These are phyloP conservation scores for Heliopora coerulea DNA, from an alignment of 92 coral and sea anemone species.

Conservation along the genomic window DNA sequence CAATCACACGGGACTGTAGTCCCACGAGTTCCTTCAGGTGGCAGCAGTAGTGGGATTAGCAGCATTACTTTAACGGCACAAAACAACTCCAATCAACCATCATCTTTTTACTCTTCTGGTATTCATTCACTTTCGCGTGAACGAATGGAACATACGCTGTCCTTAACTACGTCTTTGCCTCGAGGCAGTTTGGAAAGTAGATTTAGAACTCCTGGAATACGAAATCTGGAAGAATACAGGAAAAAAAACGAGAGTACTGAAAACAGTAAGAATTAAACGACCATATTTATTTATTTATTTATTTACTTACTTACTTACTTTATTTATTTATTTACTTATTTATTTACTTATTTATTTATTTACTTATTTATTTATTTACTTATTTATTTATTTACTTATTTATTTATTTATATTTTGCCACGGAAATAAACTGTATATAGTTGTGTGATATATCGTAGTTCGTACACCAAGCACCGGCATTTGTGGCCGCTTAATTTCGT, in stretches of 20 bases:
- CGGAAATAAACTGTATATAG: too few relatives aligned
- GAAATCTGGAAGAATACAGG: constrained; percentile 24
- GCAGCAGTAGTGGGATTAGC: constrained; percentile 93
- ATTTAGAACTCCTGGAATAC: constrained; percentile 22
- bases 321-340: too few relatives aligned
- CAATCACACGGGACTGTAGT: constrained; percentile 36
- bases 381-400: too few relatives aligned
- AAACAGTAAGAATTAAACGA: constrained; percentile 97
- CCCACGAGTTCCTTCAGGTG: constrained; percentile 55
- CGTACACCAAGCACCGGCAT: too few relatives aligned
- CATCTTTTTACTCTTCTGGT: constrained; percentile 20
- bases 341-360: too few relatives aligned
- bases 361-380: too few relatives aligned
- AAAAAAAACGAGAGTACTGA: constrained; percentile 52
- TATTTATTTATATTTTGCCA: too few relatives aligned
- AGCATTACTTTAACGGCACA: constrained; percentile 59
- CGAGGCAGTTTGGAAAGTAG: constrained; percentile 9
- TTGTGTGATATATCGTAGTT: too few relatives aligned
- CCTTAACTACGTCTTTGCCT: not conserved
- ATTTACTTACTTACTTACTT: too few relatives aligned
- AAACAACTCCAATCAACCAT: constrained; percentile 12
- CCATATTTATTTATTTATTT: too few relatives aligned
- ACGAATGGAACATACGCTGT: not conserved
- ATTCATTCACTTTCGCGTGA: constrained; percentile 26
- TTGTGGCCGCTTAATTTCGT: too few relatives aligned